Base-by-base conservation (phyloP, 2,888 invertebrate genomes). In the Chymomyza amoena region DNA sequence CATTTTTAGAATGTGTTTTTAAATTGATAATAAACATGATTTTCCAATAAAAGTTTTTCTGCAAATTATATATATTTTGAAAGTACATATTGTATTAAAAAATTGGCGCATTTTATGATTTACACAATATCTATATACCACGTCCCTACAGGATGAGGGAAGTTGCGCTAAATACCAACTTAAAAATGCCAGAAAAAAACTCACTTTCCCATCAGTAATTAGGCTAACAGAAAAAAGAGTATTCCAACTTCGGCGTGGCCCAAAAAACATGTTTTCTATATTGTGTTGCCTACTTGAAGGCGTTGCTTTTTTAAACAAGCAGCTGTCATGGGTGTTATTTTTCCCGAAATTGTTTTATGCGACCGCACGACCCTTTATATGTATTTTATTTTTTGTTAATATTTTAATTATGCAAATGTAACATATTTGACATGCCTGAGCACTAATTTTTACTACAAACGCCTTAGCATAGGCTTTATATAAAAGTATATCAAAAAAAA, bases 281-380 rank as follows among this genome's bases (percentile, higher is more conserved):
- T 62, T 56, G 62, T 52, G 65, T 66, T 73, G 69, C 68, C 70
- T 69, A 70, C 70, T 70, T 75, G 68, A 75, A 70, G 87, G 87
- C 85, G 78, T 74, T 67, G 76, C 69, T 76, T 57, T 65, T 45
- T 45, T 45, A 45, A 45, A 10, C 39, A 13, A 13, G 13, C 39
- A 15, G 66, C 52, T 76, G 68, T 54, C 66, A 59, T 25, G 52
- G 52, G 39, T 60, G 64, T 61, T 45, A 61, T 20, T 15, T 51
- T 36, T 36, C 62, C 66, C n/a, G 39, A 18, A 39, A 62, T 62
- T 54, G 76, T 78, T 62, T 73, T 61, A 39, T 18, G 60, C 32
- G n/a, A 51, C n/a, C 36, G 71, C 25, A 50, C 56, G 32, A 18
- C 20, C 54, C 20, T 16, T 15, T 36, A 15, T 50, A 32, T 32